Percentiles rank a stretch among this genome's conserved stretches.
Conservation (phyloP, 2,113 vertebrate species). For the Saiga tatarica region DNA sequence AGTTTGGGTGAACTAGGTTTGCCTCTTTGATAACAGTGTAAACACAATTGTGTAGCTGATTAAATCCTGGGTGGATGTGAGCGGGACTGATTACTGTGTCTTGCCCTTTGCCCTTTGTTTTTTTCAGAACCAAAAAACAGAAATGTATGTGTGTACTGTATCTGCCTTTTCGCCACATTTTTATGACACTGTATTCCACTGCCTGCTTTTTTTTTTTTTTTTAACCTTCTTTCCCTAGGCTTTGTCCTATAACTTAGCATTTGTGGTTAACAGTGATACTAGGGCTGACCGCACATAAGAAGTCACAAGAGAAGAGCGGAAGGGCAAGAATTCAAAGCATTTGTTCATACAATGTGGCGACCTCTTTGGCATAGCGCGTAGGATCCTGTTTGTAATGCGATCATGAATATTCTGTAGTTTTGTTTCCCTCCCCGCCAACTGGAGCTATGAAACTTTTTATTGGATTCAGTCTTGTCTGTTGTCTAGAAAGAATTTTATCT, state of each 20-base stretch:
- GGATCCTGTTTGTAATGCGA: conserved; percentile 80
- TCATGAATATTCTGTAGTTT: conserved; percentile 79
- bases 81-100: conserved; percentile 68
- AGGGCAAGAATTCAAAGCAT: conserved; percentile 62
- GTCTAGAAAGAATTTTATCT: conserved; percentile 94
- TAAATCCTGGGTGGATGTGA: conserved; percentile 46
- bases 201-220: conserved; percentile 25
- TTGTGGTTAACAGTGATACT: conserved; percentile 68
- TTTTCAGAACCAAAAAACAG: conserved; percentile 63
- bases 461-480: conserved; percentile 94
- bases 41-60: conserved; percentile 53
- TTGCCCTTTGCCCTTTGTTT: conserved; percentile 47
- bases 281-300: conserved; percentile 71
- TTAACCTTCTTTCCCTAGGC: neutral
- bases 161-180: conserved; percentile 56
- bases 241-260: conserved; percentile 55
- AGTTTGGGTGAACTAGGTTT: conserved; percentile 53
- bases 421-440: conserved; percentile 79
- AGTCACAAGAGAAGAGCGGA: conserved; percentile 41
- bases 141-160: conserved; percentile 60
- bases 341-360: conserved; percentile 73
- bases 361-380: conserved; percentile 75
- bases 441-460: conserved; percentile 92
- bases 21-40: conserved; percentile 60
- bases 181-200: conserved; percentile 63